These are phyloP conservation scores for Hypocryptadius cinnamomeus DNA, from an alignment of 2,113 vertebrate species.

Conservation along the genomic window DNA sequence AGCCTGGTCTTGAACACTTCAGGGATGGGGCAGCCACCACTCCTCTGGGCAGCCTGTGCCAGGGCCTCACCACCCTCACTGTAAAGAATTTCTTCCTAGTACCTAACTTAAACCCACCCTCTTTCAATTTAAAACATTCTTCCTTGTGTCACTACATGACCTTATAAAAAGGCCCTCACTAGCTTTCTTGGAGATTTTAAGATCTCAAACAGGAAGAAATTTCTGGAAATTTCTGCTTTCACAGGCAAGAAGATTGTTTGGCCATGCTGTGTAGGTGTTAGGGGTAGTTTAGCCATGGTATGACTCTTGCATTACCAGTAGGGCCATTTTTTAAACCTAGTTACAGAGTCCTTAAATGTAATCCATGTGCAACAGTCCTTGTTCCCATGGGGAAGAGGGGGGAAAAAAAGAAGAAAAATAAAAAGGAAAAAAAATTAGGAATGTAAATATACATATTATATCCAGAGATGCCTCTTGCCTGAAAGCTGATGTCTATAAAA, in stretches of 20 bases:
- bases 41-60: not conserved
- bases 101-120: not conserved
- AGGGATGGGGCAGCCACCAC: accelerated
- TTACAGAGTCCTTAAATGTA: not conserved
- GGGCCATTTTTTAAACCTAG: not conserved
- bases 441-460: not conserved
- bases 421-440: not conserved
- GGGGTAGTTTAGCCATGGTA: not conserved
- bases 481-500: not conserved
- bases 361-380: not conserved
- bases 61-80: not conserved
- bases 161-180: not conserved
- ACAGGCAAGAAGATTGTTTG: not conserved
- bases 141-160: not conserved
- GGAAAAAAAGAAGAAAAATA: not conserved
- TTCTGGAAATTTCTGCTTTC: not conserved
- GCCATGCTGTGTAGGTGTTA: not conserved
- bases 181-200: not conserved
- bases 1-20: not conserved
- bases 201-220: not conserved
- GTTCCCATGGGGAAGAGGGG: not conserved
- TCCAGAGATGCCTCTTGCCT: not conserved
- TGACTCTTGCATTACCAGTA: not conserved
- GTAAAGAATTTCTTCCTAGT: not conserved
- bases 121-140: not conserved